phyloP scores from a whole-genome alignment of 2,797 vertebrate genomes.

The Fratercula arctica region DNA sequence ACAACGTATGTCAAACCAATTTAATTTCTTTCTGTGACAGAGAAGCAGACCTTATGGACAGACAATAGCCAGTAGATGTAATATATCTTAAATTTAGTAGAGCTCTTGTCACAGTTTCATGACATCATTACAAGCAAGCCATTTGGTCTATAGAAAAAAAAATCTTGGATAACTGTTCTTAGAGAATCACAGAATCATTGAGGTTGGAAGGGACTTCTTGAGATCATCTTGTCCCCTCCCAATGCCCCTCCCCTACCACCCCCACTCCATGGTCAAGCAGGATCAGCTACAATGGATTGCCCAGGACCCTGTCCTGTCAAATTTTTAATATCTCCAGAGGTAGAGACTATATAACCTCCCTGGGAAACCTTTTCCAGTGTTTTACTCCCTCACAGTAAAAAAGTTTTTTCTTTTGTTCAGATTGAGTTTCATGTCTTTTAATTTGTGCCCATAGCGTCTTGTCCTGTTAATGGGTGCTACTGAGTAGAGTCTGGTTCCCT shows the following conservation, averaged over 20 bases:
- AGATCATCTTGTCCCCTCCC: background rate
- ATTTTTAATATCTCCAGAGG: background rate
- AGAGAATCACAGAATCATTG: background rate
- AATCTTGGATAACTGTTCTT: background rate
- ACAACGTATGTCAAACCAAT: background rate
- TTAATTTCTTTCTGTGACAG: slow-evolving; percentile 13
- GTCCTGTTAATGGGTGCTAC: background rate
- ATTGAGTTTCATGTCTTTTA: background rate
- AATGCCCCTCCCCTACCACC: fast-evolving
- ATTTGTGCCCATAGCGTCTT: background rate
- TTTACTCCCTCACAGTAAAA: background rate
- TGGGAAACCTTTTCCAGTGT: background rate
- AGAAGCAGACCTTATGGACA: background rate
- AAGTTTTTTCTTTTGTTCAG: background rate
- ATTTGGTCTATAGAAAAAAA: background rate
- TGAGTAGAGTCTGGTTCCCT: background rate
- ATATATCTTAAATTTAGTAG: background rate
- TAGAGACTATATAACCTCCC: background rate
- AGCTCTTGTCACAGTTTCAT: background rate
- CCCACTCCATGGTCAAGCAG: background rate
- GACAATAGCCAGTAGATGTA: background rate
- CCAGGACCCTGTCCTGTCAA: background rate
- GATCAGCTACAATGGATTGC: background rate
- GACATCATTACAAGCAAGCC: background rate
- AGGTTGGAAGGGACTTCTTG: background rate